Conservation (phyloP, 2,797 vertebrate species). For the Malacoctenus gilli region DNA sequence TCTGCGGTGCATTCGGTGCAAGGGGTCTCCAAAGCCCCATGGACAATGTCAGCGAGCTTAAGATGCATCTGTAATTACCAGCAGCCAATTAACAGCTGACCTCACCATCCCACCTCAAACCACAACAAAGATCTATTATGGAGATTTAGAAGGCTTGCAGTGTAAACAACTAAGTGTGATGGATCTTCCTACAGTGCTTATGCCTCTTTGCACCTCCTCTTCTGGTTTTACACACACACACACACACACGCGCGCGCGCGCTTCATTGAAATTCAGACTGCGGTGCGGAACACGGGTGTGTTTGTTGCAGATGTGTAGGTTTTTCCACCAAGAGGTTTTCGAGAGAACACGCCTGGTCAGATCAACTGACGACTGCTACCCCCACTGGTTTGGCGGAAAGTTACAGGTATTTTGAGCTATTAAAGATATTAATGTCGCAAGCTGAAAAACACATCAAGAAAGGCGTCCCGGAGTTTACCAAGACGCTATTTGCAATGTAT, state of each 20-base stretch:
- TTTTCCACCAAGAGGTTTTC: conserved; percentile 12
- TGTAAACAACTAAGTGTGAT: conserved; percentile 69
- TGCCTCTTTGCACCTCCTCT: conserved; percentile 41
- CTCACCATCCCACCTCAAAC: conserved; percentile 72
- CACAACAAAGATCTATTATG: conserved; percentile 75
- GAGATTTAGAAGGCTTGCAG: conserved; percentile 64
- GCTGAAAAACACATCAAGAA: too few species aligned
- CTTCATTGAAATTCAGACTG: conserved; percentile 55
- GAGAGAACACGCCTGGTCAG: not conserved
- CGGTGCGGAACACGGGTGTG: conserved; percentile 5
- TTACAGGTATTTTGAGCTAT: too few species aligned
- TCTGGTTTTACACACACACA: too few species aligned
- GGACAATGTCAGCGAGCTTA: conserved; percentile 70
- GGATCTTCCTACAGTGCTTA: conserved; percentile 48
- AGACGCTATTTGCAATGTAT: too few species aligned
- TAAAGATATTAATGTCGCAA: too few species aligned
- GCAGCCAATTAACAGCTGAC: conserved; percentile 78
- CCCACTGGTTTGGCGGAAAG: too few species aligned
- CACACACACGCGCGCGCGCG: too few species aligned
- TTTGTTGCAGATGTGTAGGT: too few species aligned
- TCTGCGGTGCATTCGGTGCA: conserved; percentile 48
- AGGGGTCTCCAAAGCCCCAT: conserved; percentile 59
- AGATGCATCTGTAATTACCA: conserved; percentile 79
- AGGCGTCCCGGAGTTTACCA: too few species aligned
- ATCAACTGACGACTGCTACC: not conserved